A percentile compares a stretch with the other conserved stretches of the same genome.
phyloP scores from a whole-genome alignment of 23 tunicate species.

The Corella eumyota region DNA sequence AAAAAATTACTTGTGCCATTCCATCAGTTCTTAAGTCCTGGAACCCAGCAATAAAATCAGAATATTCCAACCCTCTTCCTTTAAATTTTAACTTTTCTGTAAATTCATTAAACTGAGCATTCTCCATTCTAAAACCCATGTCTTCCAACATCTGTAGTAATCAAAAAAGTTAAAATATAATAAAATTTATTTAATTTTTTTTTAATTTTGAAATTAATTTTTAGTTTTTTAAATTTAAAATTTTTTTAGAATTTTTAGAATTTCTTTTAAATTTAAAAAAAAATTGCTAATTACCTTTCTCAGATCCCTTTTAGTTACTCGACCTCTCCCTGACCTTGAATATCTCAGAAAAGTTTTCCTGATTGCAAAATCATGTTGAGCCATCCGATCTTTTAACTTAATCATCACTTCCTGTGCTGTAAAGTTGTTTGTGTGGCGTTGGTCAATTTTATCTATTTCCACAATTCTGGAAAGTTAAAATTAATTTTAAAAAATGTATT shows the following conservation, averaged over 20 bases:
- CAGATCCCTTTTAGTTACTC: constrained; percentile 44
- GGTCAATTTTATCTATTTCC: constrained; percentile 33
- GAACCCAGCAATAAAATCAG: constrained; percentile 61
- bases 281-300: constrained; percentile 30
- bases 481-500: neutral
- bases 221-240: too few species aligned
- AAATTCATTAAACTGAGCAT: constrained; percentile 49
- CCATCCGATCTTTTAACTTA: constrained; percentile 56
- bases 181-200: too few species aligned
- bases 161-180: neutral
- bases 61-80: constrained; percentile 42
- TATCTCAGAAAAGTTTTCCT: constrained; percentile 59
- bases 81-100: constrained; percentile 20
- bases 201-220: too few species aligned
- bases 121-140: constrained; percentile 78
- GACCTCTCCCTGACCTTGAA: constrained; percentile 40
- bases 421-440: constrained; percentile 37
- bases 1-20: constrained; percentile 45
- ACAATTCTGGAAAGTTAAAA: constrained; percentile 24
- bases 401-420: constrained; percentile 48
- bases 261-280: too few species aligned
- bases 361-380: constrained; percentile 72
- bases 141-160: constrained; percentile 65
- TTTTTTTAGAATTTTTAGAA: too few species aligned
- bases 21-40: constrained; percentile 47